phyloP scores from a whole-genome alignment of 37 sponge, comb jelly and placozoan species.

The Ephydatia muelleri region DNA sequence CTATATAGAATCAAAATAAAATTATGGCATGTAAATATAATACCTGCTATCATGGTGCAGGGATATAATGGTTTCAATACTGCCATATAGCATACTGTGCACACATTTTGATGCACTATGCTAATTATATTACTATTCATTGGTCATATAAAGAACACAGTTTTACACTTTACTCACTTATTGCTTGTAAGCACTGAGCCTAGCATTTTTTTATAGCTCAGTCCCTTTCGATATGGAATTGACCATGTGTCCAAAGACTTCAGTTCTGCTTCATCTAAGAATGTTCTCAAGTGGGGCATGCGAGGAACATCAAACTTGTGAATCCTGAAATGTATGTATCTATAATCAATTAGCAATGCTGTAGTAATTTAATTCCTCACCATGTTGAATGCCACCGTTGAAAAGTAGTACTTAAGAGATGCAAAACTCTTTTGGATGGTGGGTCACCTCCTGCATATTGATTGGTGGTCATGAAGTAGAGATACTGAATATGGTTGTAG shows the following conservation, averaged over 20 bases:
- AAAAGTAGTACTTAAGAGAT: slow-evolving; percentile 31
- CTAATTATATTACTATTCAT: not conserved
- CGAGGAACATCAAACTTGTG: slow-evolving; percentile 71
- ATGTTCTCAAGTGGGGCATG: slow-evolving; percentile 35
- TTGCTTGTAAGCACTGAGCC: slow-evolving; percentile 39
- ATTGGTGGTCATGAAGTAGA: slow-evolving; percentile 52
- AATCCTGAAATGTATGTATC: slow-evolving; percentile 22
- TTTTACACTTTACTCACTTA: not conserved
- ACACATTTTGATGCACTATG: too few species aligned
- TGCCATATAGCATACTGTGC: too few species aligned
- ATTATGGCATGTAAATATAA: not conserved
- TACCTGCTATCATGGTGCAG: too few species aligned
- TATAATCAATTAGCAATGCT: not conserved
- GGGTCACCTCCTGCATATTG: slow-evolving; percentile 44
- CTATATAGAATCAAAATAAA: too few species aligned
- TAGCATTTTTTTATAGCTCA: slow-evolving; percentile 58
- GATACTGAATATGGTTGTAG: slow-evolving; percentile 64
- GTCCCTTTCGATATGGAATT: slow-evolving; percentile 45
- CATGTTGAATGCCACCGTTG: slow-evolving; percentile 65
- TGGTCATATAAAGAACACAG: not conserved
- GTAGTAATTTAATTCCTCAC: not conserved
- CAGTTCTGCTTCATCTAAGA: slow-evolving; percentile 12
- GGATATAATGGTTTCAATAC: too few species aligned
- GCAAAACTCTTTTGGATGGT: slow-evolving; percentile 33
- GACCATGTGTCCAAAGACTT: slow-evolving; percentile 3